phyloP scores from a whole-genome alignment of 2,113 vertebrate species.

The Petrocephalus microphthalmus region DNA sequence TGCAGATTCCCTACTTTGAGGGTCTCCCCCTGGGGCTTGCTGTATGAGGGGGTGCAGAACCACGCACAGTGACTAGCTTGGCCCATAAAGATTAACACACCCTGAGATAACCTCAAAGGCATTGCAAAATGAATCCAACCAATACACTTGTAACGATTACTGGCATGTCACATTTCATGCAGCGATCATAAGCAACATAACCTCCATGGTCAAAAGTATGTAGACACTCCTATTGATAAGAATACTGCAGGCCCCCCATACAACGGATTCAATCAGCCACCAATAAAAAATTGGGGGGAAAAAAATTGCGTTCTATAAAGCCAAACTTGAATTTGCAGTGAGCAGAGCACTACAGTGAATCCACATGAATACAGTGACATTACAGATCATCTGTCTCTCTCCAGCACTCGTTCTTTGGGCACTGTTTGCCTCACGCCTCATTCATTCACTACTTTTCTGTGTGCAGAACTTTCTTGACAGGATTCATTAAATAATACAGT shows the following conservation, averaged over 20 bases:
- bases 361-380: not conserved
- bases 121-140: not conserved
- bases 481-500: not conserved
- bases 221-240: not conserved
- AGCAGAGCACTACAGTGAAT: not conserved
- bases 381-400: not conserved
- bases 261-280: not conserved
- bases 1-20: conserved; percentile 88
- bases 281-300: conserved; percentile 45
- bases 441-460: not conserved
- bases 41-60: conserved; percentile 42
- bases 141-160: not conserved
- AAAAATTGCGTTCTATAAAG: not conserved
- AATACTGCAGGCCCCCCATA: not conserved
- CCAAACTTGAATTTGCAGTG: not conserved
- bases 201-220: not conserved
- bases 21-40: conserved; percentile 93
- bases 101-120: not conserved
- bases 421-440: not conserved
- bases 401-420: not conserved
- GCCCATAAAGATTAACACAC: not conserved
- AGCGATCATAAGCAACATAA: not conserved
- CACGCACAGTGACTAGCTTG: not conserved
- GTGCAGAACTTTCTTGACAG: not conserved
- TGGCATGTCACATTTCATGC: not conserved